Percentiles rank a stretch among this genome's conserved stretches.
Conservation (phyloP, 2,113 vertebrate genomes). For the Python bivittatus region DNA sequence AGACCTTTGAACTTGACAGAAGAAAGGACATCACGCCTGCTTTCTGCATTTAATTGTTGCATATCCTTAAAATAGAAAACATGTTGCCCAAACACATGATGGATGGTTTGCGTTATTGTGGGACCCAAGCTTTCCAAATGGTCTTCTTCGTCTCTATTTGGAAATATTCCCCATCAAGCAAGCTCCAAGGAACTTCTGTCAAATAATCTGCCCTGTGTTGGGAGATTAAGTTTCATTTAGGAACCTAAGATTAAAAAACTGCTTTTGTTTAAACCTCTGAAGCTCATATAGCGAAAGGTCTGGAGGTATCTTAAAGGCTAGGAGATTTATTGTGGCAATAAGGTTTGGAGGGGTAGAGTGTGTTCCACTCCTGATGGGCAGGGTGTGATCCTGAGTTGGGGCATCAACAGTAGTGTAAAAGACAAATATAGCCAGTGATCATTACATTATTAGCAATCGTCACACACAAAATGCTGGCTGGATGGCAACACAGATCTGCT, state of each 20-base stretch:
- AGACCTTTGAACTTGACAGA: not conserved
- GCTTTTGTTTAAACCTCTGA: not conserved
- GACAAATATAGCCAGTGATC: not conserved
- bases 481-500: not conserved
- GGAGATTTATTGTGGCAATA: not conserved
- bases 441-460: not conserved
- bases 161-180: not conserved
- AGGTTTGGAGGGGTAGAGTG: not conserved
- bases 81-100: not conserved
- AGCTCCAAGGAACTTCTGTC: not conserved
- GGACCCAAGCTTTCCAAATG: not conserved
- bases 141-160: not conserved
- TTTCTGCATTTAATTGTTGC: not conserved
- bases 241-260: not conserved
- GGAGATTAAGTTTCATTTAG: not conserved
- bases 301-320: not conserved
- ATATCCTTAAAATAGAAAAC: not conserved
- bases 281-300: not conserved
- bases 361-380: not conserved
- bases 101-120: not conserved
- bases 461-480: not conserved
- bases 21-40: not conserved
- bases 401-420: not conserved
- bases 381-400: not conserved
- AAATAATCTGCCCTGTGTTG: not conserved